phyloP scores from a whole-genome alignment of 92 coral and sea anemone species.

The Micromussa lordhowensis region DNA sequence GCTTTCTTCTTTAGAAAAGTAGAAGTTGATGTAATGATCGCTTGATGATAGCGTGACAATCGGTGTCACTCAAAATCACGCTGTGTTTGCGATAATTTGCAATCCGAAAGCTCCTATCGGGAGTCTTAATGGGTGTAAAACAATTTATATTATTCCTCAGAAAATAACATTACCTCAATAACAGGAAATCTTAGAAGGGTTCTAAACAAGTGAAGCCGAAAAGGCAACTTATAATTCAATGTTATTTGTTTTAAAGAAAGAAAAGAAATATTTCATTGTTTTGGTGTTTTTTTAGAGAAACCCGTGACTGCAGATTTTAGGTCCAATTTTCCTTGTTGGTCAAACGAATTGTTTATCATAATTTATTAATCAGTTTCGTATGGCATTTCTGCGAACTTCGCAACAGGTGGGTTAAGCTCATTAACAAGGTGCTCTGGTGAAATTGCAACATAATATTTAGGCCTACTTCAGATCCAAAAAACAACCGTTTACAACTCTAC shows the following conservation, averaged over 20 bases:
- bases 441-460: background rate
- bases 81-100: background rate
- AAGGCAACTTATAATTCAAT: background rate
- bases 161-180: background rate
- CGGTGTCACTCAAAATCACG: background rate
- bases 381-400: constrained; percentile 2
- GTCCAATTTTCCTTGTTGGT: background rate
- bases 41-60: background rate
- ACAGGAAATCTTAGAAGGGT: background rate
- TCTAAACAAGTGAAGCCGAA: background rate
- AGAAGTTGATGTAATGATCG: background rate
- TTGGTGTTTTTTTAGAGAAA: background rate
- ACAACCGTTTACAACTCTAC: background rate
- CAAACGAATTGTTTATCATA: background rate
- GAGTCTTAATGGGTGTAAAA: background rate
- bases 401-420: background rate
- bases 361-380: constrained; percentile 1
- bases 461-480: background rate
- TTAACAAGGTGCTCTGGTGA: background rate
- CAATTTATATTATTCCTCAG: background rate
- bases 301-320: background rate
- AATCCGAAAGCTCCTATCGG: background rate
- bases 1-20: background rate
- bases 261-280: background rate
- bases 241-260: background rate